phyloP scores from a whole-genome alignment of 2,888 invertebrate genomes.

The Nudaria mundana region DNA sequence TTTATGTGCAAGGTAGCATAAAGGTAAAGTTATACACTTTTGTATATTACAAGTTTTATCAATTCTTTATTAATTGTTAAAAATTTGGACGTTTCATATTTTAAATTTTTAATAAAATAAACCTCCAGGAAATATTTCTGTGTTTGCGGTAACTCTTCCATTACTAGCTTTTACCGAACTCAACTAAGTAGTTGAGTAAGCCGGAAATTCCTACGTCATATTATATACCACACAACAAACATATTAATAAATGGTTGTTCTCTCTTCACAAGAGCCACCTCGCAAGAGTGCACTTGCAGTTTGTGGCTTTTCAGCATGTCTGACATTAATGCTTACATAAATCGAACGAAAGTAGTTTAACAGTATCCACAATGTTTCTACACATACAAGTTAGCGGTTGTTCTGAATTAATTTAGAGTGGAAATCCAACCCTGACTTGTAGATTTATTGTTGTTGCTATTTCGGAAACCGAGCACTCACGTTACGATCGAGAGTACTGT shows the following conservation, averaged over 20 bases:
- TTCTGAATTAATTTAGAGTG: slow-evolving; percentile 30
- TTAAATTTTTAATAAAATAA: too few species aligned
- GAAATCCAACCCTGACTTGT: slow-evolving; percentile 31
- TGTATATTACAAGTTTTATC: too few species aligned
- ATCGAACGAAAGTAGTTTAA: slow-evolving; percentile 24
- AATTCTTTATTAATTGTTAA: too few species aligned
- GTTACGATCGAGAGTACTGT: slow-evolving; percentile 45
- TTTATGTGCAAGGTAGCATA: background rate
- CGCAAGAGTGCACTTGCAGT: slow-evolving; percentile 9
- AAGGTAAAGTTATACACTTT: too few species aligned
- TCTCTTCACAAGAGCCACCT: background rate
- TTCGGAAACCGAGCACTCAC: slow-evolving; percentile 31
- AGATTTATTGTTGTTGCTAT: slow-evolving; percentile 37
- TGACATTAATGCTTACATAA: slow-evolving; percentile 26
- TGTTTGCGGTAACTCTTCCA: too few species aligned
- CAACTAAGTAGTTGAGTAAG: too few species aligned
- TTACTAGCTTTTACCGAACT: too few species aligned
- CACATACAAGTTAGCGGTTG: slow-evolving; percentile 30
- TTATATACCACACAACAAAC: too few species aligned
- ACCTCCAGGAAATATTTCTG: too few species aligned
- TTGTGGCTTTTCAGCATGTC: background rate
- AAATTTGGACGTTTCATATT: too few species aligned
- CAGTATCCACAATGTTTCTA: slow-evolving; percentile 19
- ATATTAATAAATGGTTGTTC: background rate
- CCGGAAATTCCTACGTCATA: too few species aligned